Conservation (phyloP, 2,113 vertebrate genomes). For the Bagarius yarrelli region DNA sequence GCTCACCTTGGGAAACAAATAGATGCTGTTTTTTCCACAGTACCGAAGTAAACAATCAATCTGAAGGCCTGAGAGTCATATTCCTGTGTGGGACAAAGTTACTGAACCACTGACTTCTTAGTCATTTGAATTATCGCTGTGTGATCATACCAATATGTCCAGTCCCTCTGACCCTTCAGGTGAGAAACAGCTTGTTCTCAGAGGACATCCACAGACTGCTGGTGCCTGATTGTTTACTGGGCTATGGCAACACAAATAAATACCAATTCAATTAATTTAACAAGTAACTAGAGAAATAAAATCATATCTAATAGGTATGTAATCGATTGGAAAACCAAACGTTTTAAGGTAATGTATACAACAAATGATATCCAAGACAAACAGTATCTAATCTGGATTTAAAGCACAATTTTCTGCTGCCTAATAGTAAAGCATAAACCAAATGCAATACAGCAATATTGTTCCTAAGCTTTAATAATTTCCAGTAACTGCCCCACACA, state of each 20-base stretch:
- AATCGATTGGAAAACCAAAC: not conserved
- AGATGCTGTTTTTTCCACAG: constrained; percentile 47
- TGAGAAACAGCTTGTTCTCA: constrained; percentile 34
- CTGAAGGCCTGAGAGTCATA: constrained; percentile 47
- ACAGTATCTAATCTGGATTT: not conserved
- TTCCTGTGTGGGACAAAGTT: constrained; percentile 51
- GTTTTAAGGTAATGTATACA: not conserved
- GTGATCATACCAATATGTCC: constrained; percentile 50
- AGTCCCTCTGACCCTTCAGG: constrained; percentile 35
- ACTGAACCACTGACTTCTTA: constrained; percentile 51
- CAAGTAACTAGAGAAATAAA: not conserved
- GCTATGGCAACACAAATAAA: constrained; percentile 8
- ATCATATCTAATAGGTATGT: too few species aligned
- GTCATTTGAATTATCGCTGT: constrained; percentile 52
- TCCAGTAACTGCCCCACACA: not conserved
- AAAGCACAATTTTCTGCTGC: not conserved
- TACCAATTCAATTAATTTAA: not conserved
- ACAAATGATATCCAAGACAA: not conserved
- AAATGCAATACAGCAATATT: not conserved
- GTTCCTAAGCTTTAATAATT: constrained; percentile 11
- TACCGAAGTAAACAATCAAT: constrained; percentile 55
- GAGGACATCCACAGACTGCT: constrained; percentile 13
- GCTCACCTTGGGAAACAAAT: constrained; percentile 59
- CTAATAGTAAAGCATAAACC: not conserved
- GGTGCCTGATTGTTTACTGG: constrained; percentile 4